Conservation (phyloP, 2,888 invertebrate genomes). For the Cephus pulcher region DNA sequence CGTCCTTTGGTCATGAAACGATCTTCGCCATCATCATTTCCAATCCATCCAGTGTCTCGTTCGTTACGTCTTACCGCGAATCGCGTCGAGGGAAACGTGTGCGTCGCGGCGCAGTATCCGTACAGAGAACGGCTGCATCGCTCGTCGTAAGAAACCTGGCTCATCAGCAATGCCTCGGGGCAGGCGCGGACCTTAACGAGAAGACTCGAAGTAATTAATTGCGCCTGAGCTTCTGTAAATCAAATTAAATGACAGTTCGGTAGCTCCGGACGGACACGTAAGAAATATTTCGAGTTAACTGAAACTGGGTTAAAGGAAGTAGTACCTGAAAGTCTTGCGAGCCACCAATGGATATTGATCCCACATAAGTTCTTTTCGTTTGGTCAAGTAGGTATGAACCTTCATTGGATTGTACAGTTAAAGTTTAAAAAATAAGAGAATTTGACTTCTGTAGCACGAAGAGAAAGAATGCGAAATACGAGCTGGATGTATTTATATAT, state of each 20-base stretch:
- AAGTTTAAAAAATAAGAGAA: neutral
- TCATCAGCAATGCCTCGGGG: constrained; percentile 37
- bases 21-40: neutral
- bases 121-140: constrained; percentile 23
- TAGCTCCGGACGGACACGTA: neutral
- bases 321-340: neutral
- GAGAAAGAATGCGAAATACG: neutral
- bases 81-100: neutral
- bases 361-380: neutral
- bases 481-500: neutral
- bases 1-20: neutral
- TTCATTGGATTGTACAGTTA: neutral
- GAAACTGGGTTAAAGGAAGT: neutral
- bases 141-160: constrained; percentile 35
- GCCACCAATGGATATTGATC: neutral
- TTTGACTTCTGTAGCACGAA: neutral
- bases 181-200: constrained; percentile 40
- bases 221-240: constrained; percentile 44
- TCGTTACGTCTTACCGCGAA: neutral
- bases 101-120: neutral
- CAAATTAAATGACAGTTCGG: constrained; percentile 47
- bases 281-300: neutral
- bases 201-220: constrained; percentile 42
- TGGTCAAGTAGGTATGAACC: neutral
- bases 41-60: neutral